Evolutionary conservation across 2,113 vertebrate species (phyloP).

Genomic region (Hemicordylus capensis): DNA sequence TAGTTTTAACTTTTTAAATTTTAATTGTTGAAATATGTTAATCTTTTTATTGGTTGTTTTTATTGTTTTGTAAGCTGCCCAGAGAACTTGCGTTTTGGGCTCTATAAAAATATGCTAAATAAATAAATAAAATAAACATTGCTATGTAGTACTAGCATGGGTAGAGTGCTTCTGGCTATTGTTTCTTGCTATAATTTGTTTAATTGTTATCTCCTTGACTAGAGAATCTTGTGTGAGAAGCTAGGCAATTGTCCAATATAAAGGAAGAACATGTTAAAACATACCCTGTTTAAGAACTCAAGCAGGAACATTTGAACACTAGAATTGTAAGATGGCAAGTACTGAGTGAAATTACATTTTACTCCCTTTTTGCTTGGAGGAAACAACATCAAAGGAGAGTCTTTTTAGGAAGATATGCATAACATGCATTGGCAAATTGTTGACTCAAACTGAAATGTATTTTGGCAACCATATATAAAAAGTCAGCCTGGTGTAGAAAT

Average conservation of each 20-base stretch:
- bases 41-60: too few species aligned
- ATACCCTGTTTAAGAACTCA: conserved; percentile 28
- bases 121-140: too few species aligned
- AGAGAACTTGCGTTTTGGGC: too few species aligned
- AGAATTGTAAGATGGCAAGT: conserved; percentile 33
- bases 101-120: too few species aligned
- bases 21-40: too few species aligned
- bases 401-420: conserved; percentile 33
- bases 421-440: conserved; percentile 25
- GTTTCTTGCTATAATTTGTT: neutral
- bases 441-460: conserved; percentile 43
- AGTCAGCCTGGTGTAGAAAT: conserved; percentile 44
- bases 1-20: too few species aligned
- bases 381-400: conserved; percentile 34
- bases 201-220: conserved; percentile 25
- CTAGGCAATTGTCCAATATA: neutral
- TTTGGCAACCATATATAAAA: conserved; percentile 34
- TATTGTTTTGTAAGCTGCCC: too few species aligned
- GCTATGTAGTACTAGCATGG: neutral
- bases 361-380: neutral
- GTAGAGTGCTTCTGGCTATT: neutral
- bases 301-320: conserved; percentile 15
- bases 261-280: conserved; percentile 25
- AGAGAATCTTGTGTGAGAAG: conserved; percentile 17
- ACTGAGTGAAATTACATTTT: conserved; percentile 30